Conservation (phyloP, 2,888 invertebrate species). For the Hymenopus coronatus region DNA sequence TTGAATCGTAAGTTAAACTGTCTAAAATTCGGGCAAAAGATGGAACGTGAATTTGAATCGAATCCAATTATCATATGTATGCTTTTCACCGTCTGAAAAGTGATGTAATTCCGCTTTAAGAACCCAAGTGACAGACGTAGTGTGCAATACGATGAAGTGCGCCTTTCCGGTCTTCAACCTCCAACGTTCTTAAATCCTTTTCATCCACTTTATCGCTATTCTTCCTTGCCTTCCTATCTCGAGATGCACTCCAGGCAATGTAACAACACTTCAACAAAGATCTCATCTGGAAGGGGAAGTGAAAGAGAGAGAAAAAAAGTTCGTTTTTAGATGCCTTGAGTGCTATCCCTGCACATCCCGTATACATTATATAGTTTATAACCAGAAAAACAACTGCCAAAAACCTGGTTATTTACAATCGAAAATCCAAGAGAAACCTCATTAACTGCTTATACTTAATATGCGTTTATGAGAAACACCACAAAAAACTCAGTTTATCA, state of each 20-base stretch:
- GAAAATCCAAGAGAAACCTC: too few species aligned
- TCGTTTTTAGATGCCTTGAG: neutral
- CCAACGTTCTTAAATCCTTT: neutral
- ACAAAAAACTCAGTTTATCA: too few species aligned
- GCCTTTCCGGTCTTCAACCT: neutral
- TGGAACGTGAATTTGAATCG: neutral
- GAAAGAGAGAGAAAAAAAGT: neutral
- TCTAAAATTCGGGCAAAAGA: too few species aligned
- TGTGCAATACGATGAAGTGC: neutral
- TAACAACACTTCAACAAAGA: neutral
- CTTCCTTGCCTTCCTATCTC: neutral
- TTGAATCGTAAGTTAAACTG: too few species aligned
- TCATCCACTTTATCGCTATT: neutral
- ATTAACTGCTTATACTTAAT: too few species aligned
- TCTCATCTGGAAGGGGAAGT: neutral
- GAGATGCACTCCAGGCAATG: neutral
- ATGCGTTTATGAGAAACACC: too few species aligned
- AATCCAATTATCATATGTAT: neutral
- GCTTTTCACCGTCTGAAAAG: neutral
- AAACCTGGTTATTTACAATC: too few species aligned
- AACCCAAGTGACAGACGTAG: neutral
- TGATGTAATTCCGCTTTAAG: neutral
- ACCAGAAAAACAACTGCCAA: too few species aligned
- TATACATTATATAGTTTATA: too few species aligned
- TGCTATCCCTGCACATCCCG: too few species aligned